Conservation (phyloP, 2,888 invertebrate genomes). For the Diachrysia chrysitis region DNA sequence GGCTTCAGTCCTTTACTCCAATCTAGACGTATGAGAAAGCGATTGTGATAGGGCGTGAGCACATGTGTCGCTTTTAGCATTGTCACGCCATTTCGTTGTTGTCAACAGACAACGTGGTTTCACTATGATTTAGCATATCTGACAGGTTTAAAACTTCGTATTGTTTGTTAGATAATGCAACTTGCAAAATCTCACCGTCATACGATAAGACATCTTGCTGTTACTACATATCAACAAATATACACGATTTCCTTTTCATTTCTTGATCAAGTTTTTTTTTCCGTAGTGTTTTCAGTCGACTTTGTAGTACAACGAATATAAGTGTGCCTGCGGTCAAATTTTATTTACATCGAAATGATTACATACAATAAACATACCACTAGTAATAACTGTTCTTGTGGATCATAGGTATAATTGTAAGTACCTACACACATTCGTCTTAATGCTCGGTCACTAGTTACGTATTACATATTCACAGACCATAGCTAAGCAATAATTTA, state of each 20-base stretch:
- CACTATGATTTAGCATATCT: slow-evolving; percentile 48
- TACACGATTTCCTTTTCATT: neutral
- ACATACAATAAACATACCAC: slow-evolving; percentile 19
- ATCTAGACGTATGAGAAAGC: slow-evolving; percentile 73
- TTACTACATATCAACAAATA: neutral
- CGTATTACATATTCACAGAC: slow-evolving; percentile 18
- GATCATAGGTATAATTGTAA: slow-evolving; percentile 39
- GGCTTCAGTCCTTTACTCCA: slow-evolving; percentile 50
- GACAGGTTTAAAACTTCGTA: slow-evolving; percentile 51
- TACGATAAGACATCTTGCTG: slow-evolving; percentile 11
- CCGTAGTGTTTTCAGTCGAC: neutral
- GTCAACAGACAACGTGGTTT: slow-evolving; percentile 39
- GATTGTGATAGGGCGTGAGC: slow-evolving; percentile 60
- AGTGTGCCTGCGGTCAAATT: neutral
- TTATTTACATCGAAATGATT: neutral
- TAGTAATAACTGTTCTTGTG: slow-evolving; percentile 18
- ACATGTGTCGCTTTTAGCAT: slow-evolving; percentile 39
- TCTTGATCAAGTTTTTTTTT: neutral
- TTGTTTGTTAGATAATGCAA: slow-evolving; percentile 27
- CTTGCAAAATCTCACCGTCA: slow-evolving; percentile 39
- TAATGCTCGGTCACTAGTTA: slow-evolving; percentile 16
- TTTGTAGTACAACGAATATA: neutral
- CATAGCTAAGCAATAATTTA: slow-evolving; percentile 47
- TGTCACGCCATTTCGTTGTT: slow-evolving; percentile 46
- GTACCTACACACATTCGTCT: slow-evolving; percentile 11